A percentile compares a stretch with the other conserved stretches of the same genome.
Evolutionary conservation across 1,140 invertebrate species (phyloP).

Genomic region (Calycopis cecrops): DNA sequence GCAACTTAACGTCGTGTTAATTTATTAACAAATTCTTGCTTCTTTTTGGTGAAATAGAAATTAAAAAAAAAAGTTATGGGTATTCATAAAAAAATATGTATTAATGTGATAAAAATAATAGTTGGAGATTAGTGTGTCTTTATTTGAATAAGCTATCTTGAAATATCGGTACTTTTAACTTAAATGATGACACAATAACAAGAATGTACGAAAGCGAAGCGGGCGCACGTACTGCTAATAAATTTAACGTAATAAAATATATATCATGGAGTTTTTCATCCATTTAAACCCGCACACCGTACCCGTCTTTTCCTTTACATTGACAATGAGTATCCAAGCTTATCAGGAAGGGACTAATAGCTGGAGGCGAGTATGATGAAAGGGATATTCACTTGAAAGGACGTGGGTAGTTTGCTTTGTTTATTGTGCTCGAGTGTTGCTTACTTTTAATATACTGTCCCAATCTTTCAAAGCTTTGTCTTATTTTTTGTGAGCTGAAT

Average conservation of each 20-base stretch:
- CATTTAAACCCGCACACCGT: constrained; percentile 27
- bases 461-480: constrained; percentile 10
- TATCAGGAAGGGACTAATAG: constrained; percentile 39
- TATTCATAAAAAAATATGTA: too few species aligned
- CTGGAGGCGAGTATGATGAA: constrained; percentile 32
- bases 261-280: constrained; percentile 20
- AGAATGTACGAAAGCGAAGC: too few species aligned
- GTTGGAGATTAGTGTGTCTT: too few species aligned
- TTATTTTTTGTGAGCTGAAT: constrained; percentile 5
- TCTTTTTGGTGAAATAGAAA: too few species aligned
- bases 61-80: too few species aligned
- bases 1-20: too few species aligned
- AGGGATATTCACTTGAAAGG: constrained; percentile 32
- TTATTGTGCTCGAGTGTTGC: constrained; percentile 31
- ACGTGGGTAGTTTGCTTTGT: constrained; percentile 30
- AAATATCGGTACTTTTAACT: too few species aligned
- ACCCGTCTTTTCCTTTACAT: constrained; percentile 26
- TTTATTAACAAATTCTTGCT: too few species aligned
- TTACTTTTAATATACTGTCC: constrained; percentile 16
- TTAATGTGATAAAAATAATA: too few species aligned
- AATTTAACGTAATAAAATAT: constrained; percentile 12
- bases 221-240: too few species aligned
- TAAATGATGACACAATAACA: too few species aligned
- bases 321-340: constrained; percentile 36
- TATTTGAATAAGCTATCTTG: too few species aligned